A percentile compares a stretch with the other conserved stretches of the same genome.
Conservation (phyloP, 2,113 vertebrate species). For the Oryzias javanicus region DNA sequence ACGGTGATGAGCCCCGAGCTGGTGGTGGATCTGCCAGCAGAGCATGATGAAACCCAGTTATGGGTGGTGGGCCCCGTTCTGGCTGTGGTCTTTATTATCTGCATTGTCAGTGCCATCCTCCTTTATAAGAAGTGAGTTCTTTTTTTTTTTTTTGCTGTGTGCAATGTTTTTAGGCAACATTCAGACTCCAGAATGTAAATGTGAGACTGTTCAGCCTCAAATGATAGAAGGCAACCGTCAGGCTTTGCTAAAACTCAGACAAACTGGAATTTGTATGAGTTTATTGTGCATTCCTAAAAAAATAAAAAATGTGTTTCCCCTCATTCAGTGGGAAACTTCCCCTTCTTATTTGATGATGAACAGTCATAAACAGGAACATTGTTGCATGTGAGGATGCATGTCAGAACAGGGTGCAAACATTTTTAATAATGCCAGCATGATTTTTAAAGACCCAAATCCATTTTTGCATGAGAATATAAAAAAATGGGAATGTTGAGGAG, state of each 20-base stretch:
- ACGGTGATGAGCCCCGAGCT: slow-evolving; percentile 84
- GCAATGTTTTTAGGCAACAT: neutral
- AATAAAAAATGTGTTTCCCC: neutral
- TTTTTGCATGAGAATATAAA: slow-evolving; percentile 46
- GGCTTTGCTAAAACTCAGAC: neutral
- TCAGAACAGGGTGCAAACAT: slow-evolving; percentile 22
- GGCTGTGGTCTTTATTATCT: slow-evolving; percentile 98
- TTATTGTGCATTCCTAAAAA: no score
- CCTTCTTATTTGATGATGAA: slow-evolving; percentile 48
- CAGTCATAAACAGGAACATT: slow-evolving; percentile 23
- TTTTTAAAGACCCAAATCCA: slow-evolving; percentile 15
- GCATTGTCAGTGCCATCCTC: slow-evolving; percentile 97
- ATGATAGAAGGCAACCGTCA: slow-evolving; percentile 7
- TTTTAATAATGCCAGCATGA: slow-evolving; percentile 48
- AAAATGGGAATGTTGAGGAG: slow-evolving; percentile 10
- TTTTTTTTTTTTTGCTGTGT: neutral
- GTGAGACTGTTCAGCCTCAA: slow-evolving; percentile 37
- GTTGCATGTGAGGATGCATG: slow-evolving; percentile 53
- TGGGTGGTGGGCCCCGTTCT: slow-evolving; percentile 97
- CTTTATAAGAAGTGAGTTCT: slow-evolving; percentile 96
- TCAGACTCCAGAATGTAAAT: neutral
- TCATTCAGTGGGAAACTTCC: slow-evolving; percentile 5
- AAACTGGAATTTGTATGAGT: neutral
- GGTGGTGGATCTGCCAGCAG: slow-evolving; percentile 81
- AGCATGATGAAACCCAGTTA: slow-evolving; percentile 91